Evolutionary conservation across 2,797 vertebrate species (phyloP).

Genomic region (Pseudopleuronectes americanus): DNA sequence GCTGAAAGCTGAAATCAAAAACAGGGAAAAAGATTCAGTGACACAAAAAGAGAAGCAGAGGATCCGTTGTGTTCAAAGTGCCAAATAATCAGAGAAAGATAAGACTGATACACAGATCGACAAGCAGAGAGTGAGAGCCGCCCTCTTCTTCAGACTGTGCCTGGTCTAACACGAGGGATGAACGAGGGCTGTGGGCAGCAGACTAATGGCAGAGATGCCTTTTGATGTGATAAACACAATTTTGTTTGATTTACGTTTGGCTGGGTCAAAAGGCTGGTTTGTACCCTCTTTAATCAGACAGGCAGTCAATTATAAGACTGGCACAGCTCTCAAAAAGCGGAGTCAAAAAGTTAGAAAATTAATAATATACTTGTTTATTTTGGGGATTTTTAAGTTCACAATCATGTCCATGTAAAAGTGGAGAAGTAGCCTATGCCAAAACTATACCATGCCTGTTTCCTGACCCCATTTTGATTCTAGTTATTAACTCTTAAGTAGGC

Average conservation of each 20-base stretch:
- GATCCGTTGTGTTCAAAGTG: slow-evolving; percentile 17
- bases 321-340: slow-evolving; percentile 8
- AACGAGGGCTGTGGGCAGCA: slow-evolving; percentile 17
- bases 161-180: slow-evolving; percentile 46
- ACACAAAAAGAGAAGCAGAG: neutral
- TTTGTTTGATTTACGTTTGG: slow-evolving; percentile 45
- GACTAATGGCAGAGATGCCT: slow-evolving; percentile 31
- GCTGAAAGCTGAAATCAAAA: slow-evolving; percentile 5
- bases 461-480: too few relatives aligned
- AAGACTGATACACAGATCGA: neutral
- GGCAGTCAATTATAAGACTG: slow-evolving; percentile 25
- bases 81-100: neutral
- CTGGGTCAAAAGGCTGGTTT: slow-evolving; percentile 46
- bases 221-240: slow-evolving; percentile 54
- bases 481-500: slow-evolving; percentile 5
- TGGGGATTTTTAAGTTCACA: too few relatives aligned
- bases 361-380: neutral
- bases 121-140: neutral
- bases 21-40: neutral
- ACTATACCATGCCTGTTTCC: neutral
- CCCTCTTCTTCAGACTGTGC: slow-evolving; percentile 16
- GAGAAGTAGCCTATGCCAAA: neutral
- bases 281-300: slow-evolving; percentile 20
- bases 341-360: slow-evolving; percentile 6
- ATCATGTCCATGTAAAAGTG: neutral